Evolutionary conservation across 2,113 vertebrate genomes (phyloP).

Genomic region (Tonatia bakeri): DNA sequence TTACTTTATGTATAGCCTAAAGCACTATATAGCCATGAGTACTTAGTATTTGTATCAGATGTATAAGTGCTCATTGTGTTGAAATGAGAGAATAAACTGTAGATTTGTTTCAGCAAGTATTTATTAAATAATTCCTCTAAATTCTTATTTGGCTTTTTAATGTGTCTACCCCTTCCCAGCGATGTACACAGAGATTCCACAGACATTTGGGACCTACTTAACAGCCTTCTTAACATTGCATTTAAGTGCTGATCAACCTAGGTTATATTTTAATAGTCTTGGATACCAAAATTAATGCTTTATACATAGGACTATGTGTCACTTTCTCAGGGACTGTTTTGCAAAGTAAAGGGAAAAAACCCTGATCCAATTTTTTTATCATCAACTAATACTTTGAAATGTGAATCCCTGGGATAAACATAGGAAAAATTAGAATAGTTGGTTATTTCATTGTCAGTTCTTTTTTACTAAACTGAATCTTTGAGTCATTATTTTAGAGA

Average conservation of each 20-base stretch:
- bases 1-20: not conserved
- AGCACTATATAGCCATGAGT: not conserved
- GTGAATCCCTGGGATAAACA: not conserved
- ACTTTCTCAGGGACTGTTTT: not conserved
- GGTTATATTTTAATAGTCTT: not conserved
- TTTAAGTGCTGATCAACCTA: not conserved
- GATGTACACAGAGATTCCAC: not conserved
- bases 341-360: not conserved
- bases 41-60: not conserved
- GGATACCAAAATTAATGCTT: not conserved
- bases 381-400: not conserved
- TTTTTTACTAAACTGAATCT: not conserved
- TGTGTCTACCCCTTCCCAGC: not conserved
- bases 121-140: conserved; percentile 33
- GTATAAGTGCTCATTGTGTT: not conserved
- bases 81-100: not conserved
- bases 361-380: not conserved
- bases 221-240: conserved; percentile 1
- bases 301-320: not conserved
- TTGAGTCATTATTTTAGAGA: not conserved
- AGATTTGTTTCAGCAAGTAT: not conserved
- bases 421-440: not conserved
- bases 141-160: not conserved
- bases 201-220: not conserved
- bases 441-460: not conserved